Percentiles rank a stretch among this genome's conserved stretches.
Conservation (phyloP, 2,113 vertebrate genomes). For the Ifrita kowaldi region DNA sequence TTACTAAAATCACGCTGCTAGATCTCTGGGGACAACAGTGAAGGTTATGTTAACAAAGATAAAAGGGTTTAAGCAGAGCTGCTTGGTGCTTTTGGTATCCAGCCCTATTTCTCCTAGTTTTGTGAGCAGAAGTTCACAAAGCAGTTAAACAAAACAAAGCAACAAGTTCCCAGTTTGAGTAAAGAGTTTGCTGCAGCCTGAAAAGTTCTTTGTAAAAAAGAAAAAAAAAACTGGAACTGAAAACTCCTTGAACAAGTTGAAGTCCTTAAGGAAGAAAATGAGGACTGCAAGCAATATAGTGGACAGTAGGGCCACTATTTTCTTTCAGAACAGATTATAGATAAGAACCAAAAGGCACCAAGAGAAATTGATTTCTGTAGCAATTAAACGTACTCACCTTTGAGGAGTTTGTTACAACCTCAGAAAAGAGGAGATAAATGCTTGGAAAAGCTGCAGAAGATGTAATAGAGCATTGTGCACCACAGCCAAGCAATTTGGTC, state of each 20-base stretch:
- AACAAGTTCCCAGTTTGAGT: neutral
- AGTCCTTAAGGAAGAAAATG: neutral
- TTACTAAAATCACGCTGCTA: neutral
- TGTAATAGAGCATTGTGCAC: neutral
- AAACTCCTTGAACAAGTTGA: neutral
- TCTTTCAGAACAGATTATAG: conserved; percentile 21
- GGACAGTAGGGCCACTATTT: neutral
- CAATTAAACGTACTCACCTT: conserved; percentile 37
- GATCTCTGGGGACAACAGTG: neutral
- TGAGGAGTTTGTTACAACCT: conserved; percentile 7
- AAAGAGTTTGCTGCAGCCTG: neutral
- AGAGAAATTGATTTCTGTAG: conserved; percentile 25
- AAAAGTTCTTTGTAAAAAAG: neutral
- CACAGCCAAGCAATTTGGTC: neutral
- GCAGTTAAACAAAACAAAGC: neutral
- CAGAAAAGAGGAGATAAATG: conserved; percentile 10
- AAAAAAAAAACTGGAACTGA: neutral
- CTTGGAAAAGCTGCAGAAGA: neutral
- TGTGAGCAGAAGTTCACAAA: neutral
- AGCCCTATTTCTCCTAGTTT: neutral
- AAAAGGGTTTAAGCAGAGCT: neutral
- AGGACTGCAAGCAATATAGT: neutral
- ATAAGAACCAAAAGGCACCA: conserved; percentile 5
- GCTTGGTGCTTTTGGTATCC: neutral
- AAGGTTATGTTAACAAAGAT: neutral